Evolutionary conservation across 37 sponge, comb jelly and placozoan species (phyloP), one percentile per base, ranked within the genome.

Genomic region (Beroe forskalii): DNA sequence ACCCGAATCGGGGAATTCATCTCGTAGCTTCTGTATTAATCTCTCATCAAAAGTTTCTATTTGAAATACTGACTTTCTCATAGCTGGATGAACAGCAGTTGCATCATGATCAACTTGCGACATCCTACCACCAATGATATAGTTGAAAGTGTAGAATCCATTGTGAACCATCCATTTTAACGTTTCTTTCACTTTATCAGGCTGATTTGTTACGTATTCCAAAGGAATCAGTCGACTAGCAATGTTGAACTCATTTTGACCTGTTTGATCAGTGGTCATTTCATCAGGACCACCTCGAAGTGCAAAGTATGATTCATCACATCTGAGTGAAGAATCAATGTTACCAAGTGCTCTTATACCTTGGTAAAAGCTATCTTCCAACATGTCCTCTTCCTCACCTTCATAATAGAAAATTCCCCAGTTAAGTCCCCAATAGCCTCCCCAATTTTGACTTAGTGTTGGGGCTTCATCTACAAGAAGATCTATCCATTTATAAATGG

Each of bases 1-100:
- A 6, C 86, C 86, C 2, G 86, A 80, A 38, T 80, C 86, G 12
- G 86, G 48, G 12, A 80, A 42, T 25, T 44, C 86, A 40, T 80
- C 86, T 44, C 86, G 48, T 22, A 80, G 55, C 41, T 80, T 80
- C 86, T 80, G 86, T 4, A 44, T 44, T 4, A 44, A 24, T 23
- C 60, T 80, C 25, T 80, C 86, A 41, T 41, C 60, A 41, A 80
- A 80, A 1, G 86, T 80, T 41, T 80, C 86, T 25, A 80, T 42
- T 42, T 80, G 86, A 27, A 80, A 44, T 1, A 80, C 86, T 27
- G 86, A 41, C 60, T 80, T 22, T 42, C 86, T 80, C 86, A 80
- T 80, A 42, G 86, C 86, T 6, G 86, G 86, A 25, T 80, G 86
- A 80, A 80, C 86, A 30, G 86, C 86, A 27, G 86, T 80, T 12